Percentiles rank a stretch among this genome's conserved stretches.
phyloP scores from a whole-genome alignment of 2,113 vertebrate species.

The Platysteira castanea region DNA sequence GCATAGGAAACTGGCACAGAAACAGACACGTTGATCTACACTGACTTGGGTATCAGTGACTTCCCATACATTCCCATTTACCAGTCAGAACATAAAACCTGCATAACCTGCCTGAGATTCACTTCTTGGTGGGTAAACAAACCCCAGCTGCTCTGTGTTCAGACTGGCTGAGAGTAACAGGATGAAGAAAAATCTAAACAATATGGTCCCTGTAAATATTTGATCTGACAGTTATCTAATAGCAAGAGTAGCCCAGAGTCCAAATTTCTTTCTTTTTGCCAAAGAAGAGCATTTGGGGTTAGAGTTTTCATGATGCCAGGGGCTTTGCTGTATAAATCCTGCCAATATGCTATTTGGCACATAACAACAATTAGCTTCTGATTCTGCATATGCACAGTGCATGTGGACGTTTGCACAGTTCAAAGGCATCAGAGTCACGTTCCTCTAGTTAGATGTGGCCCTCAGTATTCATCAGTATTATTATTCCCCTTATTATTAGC shows the following conservation, averaged over 20 bases:
- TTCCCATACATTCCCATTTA: not conserved
- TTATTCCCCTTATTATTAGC: not conserved
- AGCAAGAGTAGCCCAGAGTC: slow-evolving; percentile 38
- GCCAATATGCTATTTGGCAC: slow-evolving; percentile 47
- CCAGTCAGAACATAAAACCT: slow-evolving; percentile 17
- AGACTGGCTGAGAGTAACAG: slow-evolving; percentile 43
- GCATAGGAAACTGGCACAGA: not conserved
- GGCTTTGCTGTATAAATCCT: slow-evolving; percentile 45
- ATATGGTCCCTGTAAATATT: slow-evolving; percentile 69
- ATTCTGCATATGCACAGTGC: not conserved
- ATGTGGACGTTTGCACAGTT: not conserved
- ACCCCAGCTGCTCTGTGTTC: slow-evolving; percentile 44
- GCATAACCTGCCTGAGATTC: slow-evolving; percentile 41
- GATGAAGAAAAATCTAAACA: slow-evolving; percentile 63
- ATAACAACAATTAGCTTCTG: slow-evolving; percentile 28
- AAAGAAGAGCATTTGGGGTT: slow-evolving; percentile 46
- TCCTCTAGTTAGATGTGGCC: not conserved
- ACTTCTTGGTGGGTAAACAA: slow-evolving; percentile 39
- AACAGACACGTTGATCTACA: not conserved
- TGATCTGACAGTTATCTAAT: slow-evolving; percentile 63
- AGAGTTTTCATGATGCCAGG: slow-evolving; percentile 45
- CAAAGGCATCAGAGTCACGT: not conserved
- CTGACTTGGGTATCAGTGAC: not conserved
- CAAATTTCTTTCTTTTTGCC: slow-evolving; percentile 41
- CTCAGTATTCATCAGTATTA: not conserved